phyloP scores from a whole-genome alignment of 2,113 vertebrate species.

The Reinhardtius hippoglossoides region DNA sequence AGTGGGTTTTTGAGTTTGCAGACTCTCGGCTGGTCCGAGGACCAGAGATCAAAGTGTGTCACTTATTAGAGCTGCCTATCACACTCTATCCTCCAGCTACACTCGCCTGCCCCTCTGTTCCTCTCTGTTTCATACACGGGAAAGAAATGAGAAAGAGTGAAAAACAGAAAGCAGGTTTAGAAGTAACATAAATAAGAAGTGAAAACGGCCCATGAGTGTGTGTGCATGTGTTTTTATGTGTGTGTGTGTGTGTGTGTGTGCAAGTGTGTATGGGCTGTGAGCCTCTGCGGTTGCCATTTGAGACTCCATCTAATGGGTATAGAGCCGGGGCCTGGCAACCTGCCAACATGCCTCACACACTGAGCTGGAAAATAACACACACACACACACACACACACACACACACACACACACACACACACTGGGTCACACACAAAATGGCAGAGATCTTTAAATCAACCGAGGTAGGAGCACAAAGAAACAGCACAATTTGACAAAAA shows the following conservation, averaged over 20 bases:
- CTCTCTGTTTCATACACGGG: slow-evolving; percentile 17
- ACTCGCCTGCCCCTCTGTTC: slow-evolving; percentile 27
- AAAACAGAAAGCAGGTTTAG: slow-evolving; percentile 20
- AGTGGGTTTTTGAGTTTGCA: slow-evolving; percentile 26
- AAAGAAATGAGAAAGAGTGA: slow-evolving; percentile 29
- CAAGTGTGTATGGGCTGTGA: slow-evolving; percentile 35
- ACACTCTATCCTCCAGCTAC: slow-evolving; percentile 59
- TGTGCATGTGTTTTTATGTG: background rate
- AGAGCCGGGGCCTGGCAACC: slow-evolving; percentile 50
- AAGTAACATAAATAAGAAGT: slow-evolving; percentile 25
- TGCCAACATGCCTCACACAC: slow-evolving; percentile 55
- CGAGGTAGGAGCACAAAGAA: slow-evolving; percentile 19
- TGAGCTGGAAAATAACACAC: slow-evolving; percentile 54
- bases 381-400: slow-evolving; percentile 26
- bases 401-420: slow-evolving; percentile 35
- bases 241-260: background rate
- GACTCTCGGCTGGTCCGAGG: slow-evolving; percentile 37
- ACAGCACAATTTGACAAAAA: slow-evolving; percentile 32
- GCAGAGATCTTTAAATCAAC: slow-evolving; percentile 55
- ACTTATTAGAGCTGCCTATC: slow-evolving; percentile 61
- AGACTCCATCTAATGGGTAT: slow-evolving; percentile 53
- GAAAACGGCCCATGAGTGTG: slow-evolving; percentile 3
- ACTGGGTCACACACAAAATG: slow-evolving; percentile 41
- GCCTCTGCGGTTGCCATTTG: slow-evolving; percentile 64
- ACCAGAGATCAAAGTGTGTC: slow-evolving; percentile 61